These are phyloP conservation scores for Chloroclysta siterata DNA, from an alignment of 2,888 invertebrate species.

Conservation along the genomic window DNA sequence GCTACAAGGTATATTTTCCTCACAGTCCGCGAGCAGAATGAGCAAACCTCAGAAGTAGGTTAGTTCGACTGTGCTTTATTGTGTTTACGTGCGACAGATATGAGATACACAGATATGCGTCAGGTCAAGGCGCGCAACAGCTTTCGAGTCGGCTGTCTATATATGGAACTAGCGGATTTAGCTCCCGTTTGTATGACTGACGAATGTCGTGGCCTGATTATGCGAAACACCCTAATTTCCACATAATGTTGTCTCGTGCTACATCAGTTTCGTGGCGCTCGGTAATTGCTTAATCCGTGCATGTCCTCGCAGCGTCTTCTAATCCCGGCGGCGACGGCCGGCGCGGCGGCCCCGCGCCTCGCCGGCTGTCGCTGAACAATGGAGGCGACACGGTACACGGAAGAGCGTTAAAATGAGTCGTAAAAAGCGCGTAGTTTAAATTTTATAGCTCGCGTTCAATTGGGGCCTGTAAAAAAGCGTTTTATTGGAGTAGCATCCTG, in stretches of 20 bases:
- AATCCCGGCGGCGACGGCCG: conserved; percentile 49
- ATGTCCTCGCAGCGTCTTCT: conserved; percentile 63
- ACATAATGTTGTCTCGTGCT: conserved; percentile 65
- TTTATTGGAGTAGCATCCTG: conserved; percentile 82
- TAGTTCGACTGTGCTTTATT: conserved; percentile 79
- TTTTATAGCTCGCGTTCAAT: conserved; percentile 81
- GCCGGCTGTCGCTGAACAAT: conserved; percentile 62
- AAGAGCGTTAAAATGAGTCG: conserved; percentile 77
- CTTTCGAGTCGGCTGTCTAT: conserved; percentile 74
- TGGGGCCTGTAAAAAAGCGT: conserved; percentile 81
- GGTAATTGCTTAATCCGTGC: conserved; percentile 71
- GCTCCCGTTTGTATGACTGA: conserved; percentile 65
- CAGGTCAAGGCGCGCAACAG: conserved; percentile 81
- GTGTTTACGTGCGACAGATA: conserved; percentile 82
- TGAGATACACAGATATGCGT: conserved; percentile 74
- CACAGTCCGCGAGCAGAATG: conserved; percentile 64
- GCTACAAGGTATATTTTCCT: conserved; percentile 57
- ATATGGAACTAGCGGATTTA: conserved; percentile 71
- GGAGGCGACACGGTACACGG: conserved; percentile 70
- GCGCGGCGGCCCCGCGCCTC: conserved; percentile 45
- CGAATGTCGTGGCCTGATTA: conserved; percentile 61
- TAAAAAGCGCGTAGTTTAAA: conserved; percentile 81
- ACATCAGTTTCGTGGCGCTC: conserved; percentile 58
- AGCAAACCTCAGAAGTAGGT: conserved; percentile 76
- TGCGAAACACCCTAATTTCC: conserved; percentile 65